These are phyloP conservation scores for Himalopsyche phryganea DNA, from an alignment of 1,140 invertebrate genomes.

Conservation along the genomic window DNA sequence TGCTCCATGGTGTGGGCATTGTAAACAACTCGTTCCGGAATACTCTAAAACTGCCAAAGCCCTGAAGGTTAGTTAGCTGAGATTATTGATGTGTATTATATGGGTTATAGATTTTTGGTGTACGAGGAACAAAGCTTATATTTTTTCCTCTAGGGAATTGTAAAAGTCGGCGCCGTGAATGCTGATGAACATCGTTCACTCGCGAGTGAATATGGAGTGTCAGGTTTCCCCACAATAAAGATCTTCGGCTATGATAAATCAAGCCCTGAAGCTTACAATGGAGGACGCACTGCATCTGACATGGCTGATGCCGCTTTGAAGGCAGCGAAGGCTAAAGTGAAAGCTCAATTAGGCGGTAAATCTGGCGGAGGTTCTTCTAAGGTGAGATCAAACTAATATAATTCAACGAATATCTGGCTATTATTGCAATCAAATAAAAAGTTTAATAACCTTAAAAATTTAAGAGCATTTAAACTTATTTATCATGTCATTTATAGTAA, in stretches of 20 bases:
- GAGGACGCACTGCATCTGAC: slow-evolving; percentile 77
- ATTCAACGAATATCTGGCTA: too few species aligned
- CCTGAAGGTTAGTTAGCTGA: slow-evolving; percentile 68
- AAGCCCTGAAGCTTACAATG: slow-evolving; percentile 84
- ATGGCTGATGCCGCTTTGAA: slow-evolving; percentile 81
- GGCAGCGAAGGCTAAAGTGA: slow-evolving; percentile 67
- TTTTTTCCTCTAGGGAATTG: slow-evolving; percentile 72
- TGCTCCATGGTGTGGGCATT: slow-evolving; percentile 91
- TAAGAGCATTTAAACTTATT: too few species aligned
- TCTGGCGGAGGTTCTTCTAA: slow-evolving; percentile 38
- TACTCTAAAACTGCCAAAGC: slow-evolving; percentile 86
- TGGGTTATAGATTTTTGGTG: too few species aligned
- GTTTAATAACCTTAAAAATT: too few species aligned
- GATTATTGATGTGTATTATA: too few species aligned
- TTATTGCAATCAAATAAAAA: too few species aligned
- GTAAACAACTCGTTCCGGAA: slow-evolving; percentile 77
- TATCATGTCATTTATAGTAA: too few species aligned
- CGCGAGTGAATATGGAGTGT: slow-evolving; percentile 75
- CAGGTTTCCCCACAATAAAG: slow-evolving; percentile 96
- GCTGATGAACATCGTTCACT: slow-evolving; percentile 85
- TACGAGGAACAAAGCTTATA: too few species aligned
- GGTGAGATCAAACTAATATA: slow-evolving; percentile 11
- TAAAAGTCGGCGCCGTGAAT: slow-evolving; percentile 92
- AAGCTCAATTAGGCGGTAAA: slow-evolving; percentile 62
- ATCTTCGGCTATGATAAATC: slow-evolving; percentile 87